Evolutionary conservation across 2,113 vertebrate species (phyloP).

Genomic region (Caranx ignobilis): DNA sequence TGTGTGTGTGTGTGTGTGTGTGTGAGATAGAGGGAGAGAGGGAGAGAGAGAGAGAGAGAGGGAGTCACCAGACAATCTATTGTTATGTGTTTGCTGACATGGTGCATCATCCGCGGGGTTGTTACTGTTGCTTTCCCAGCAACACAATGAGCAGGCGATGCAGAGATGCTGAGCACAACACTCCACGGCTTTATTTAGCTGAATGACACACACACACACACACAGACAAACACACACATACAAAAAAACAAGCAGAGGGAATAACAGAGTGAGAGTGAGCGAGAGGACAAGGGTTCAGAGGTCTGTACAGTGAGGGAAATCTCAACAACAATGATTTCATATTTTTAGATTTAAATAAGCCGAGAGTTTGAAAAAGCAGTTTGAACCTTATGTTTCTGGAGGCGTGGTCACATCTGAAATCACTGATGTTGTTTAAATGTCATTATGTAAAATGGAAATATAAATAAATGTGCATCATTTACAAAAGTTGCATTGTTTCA

Average conservation of each 20-base stretch:
- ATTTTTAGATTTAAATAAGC: neutral
- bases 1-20: constrained; percentile 16
- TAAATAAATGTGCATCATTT: neutral
- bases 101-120: constrained; percentile 70
- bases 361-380: neutral
- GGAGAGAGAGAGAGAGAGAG: neutral
- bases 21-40: constrained; percentile 1
- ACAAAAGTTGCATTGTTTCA: neutral
- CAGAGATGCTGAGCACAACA: constrained; percentile 80
- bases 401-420: neutral
- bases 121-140: constrained; percentile 69
- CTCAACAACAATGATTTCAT: neutral
- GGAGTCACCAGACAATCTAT: constrained; percentile 67
- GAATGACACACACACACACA: constrained; percentile 46
- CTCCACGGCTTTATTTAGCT: constrained; percentile 78
- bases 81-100: constrained; percentile 86
- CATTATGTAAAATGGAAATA: neutral
- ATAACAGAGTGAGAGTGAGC: neutral
- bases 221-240: constrained; percentile 23
- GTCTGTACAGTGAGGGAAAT: neutral
- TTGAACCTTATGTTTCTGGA: neutral
- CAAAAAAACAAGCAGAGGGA: neutral
- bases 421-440: neutral
- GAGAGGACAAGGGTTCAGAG: constrained; percentile 4
- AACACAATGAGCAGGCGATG: constrained; percentile 75